These are phyloP conservation scores for Andricus quercusramuli DNA, from an alignment of 2,888 invertebrate species.

Conservation along the genomic window DNA sequence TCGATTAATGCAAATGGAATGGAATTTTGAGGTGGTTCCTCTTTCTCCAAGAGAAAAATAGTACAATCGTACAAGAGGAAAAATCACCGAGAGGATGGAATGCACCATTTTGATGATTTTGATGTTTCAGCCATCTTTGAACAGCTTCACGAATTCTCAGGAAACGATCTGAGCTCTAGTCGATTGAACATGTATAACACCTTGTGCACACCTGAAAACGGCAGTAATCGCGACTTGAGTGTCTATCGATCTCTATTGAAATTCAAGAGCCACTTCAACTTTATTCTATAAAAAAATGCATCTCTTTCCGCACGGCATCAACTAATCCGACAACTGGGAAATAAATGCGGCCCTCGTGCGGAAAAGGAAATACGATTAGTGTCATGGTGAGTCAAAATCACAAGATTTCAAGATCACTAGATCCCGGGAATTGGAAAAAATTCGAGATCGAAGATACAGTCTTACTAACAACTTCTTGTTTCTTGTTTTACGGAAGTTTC, in stretches of 20 bases:
- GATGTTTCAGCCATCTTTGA: conserved; percentile 11
- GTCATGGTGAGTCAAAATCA: conserved; percentile 40
- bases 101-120: conserved; percentile 46
- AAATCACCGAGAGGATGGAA: conserved; percentile 48
- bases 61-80: not conserved
- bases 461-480: conserved; percentile 63
- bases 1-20: not conserved
- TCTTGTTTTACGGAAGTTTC: conserved; percentile 60
- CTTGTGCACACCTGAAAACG: conserved; percentile 64
- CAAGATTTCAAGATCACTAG: conserved; percentile 35
- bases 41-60: not conserved
- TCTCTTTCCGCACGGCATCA: not conserved
- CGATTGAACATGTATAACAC: conserved; percentile 37
- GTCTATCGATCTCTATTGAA: conserved; percentile 47
- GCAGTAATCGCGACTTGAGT: conserved; percentile 67
- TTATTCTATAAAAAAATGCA: conserved; percentile 24
- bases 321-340: not conserved
- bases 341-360: conserved; percentile 17
- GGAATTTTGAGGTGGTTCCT: not conserved
- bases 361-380: conserved; percentile 43
- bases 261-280: conserved; percentile 8
- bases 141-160: not conserved
- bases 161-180: conserved; percentile 25
- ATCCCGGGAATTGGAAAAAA: conserved; percentile 3
- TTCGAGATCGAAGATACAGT: conserved; percentile 63